Percentiles rank a stretch among this genome's conserved stretches.
These are phyloP conservation scores for Pleuronectes platessa DNA, from an alignment of 2,113 vertebrate genomes.

Conservation along the genomic window DNA sequence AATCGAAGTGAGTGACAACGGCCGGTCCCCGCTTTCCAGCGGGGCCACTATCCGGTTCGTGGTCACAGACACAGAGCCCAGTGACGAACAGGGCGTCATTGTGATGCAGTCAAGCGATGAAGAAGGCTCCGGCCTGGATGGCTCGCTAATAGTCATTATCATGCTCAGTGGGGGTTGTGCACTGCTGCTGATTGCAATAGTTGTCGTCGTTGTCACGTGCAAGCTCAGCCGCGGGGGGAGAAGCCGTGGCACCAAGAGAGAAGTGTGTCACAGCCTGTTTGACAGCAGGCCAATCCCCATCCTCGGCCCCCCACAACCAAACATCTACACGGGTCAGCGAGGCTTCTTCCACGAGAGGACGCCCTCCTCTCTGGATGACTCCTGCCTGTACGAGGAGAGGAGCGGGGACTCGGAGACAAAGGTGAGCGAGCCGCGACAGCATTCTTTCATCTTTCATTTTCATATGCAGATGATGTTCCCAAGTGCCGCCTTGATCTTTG, in stretches of 20 bases:
- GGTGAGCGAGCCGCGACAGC: slow-evolving; percentile 63
- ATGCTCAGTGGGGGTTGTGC: slow-evolving; percentile 74
- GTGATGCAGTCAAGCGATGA: slow-evolving; percentile 62
- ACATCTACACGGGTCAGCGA: slow-evolving; percentile 58
- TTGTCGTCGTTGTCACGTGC: slow-evolving; percentile 74
- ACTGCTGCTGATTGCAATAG: slow-evolving; percentile 77
- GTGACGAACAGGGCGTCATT: slow-evolving; percentile 74
- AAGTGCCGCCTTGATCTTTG: slow-evolving; percentile 55
- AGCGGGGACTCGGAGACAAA: slow-evolving; percentile 77
- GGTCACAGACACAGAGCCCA: slow-evolving; percentile 68
- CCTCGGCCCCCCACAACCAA: slow-evolving; percentile 37
- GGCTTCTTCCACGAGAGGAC: slow-evolving; percentile 67
- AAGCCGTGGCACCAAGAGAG: slow-evolving; percentile 54
- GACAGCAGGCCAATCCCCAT: slow-evolving; percentile 56
- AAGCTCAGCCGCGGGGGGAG: slow-evolving; percentile 49
- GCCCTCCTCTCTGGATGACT: slow-evolving; percentile 67
- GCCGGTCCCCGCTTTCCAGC: slow-evolving; percentile 59
- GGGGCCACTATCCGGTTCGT: slow-evolving; percentile 64
- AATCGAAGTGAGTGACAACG: slow-evolving; percentile 75
- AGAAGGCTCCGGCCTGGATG: slow-evolving; percentile 47
- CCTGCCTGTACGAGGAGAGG: slow-evolving; percentile 77
- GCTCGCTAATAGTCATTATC: slow-evolving; percentile 69
- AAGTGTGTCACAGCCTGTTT: slow-evolving; percentile 62
- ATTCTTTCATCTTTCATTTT: slow-evolving; percentile 46
- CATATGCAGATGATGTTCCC: slow-evolving; percentile 50